Evolutionary conservation across 53 echinoderm and acorn worm species (phyloP), one percentile per base, ranked within the genome.

Genomic region (Henricia sp.): DNA sequence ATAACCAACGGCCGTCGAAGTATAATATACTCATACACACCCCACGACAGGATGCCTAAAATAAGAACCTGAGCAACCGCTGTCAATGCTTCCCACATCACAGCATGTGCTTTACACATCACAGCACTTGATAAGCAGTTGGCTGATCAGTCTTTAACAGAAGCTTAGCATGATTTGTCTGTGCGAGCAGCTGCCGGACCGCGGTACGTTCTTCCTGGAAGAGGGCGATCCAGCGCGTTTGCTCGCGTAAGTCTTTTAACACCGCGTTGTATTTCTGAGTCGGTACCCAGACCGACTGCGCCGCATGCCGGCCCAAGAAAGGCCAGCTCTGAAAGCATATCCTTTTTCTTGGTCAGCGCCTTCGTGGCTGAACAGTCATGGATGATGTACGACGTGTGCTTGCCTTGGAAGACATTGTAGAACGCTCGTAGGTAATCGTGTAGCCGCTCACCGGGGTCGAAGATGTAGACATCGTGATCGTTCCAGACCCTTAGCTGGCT

Each of bases 201-300:
- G 17, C 38, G 2, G 37, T 39, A 4, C 67, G 36, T 39, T 66
- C 10, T 20, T 66, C 37, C 38, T 1, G 72, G 36, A 85, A 85
- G 4, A 72, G 6, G 6, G 11, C 84, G 30, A 77, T 6, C 40
- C 60, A 77, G 42, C 60, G 37, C 6, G 62, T 77, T 39, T 77
- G 78, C 16, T 32, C 60, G 8, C 78, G 38, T 27, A 77, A 30
- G 33, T 82, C 82, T 66, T 52, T 83, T 10, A 84, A 33, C 3
- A 84, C 70, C 8, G 70, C 52, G 70, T 83, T 70, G 41, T 83
- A 83, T 42, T 83, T 82, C 20, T 82, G 82, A 2, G 82, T 82
- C 67, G 50, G 52, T 20, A 77, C 58, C 77, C 43, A 77, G 39
- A 77, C 57, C 17, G 66, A 66, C 23, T 52, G 52, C 14, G 16